Percentiles rank a stretch among this genome's conserved stretches.
phyloP scores from a whole-genome alignment of 2,113 vertebrate genomes.

The Piliocolobus tephrosceles region DNA sequence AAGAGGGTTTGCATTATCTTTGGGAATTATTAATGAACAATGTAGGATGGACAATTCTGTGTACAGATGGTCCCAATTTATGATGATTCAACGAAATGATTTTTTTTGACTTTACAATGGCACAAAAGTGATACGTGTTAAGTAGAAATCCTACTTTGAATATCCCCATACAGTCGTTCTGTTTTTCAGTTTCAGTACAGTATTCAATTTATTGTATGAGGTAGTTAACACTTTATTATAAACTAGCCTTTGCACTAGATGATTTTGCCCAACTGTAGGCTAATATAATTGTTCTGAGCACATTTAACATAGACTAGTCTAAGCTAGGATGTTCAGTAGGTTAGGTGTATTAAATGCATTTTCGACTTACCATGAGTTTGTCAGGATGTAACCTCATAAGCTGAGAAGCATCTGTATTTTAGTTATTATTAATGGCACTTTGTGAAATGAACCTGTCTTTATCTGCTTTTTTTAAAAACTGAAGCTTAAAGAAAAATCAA shows the following conservation, averaged over 20 bases:
- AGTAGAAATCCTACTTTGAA: background rate
- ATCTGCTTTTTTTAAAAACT: background rate
- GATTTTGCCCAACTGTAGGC: background rate
- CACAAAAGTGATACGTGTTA: background rate
- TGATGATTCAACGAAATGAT: background rate
- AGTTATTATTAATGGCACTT: background rate
- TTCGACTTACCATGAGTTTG: background rate
- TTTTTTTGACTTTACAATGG: background rate
- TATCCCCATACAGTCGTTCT: background rate
- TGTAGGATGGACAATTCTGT: background rate
- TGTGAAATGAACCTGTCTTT: slow-evolving; percentile 6
- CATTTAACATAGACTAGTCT: background rate
- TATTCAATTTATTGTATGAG: background rate
- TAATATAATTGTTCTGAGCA: background rate
- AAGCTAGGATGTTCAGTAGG: background rate
- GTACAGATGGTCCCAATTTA: background rate
- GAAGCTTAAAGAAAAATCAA: slow-evolving; percentile 3
- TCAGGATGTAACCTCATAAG: background rate
- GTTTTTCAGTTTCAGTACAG: background rate
- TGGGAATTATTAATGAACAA: slow-evolving; percentile 10
- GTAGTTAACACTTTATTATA: background rate
- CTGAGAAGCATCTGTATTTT: background rate
- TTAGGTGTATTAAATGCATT: background rate
- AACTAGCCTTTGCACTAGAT: background rate
- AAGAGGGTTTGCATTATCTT: background rate